phyloP scores from a whole-genome alignment of 2,113 vertebrate genomes.

The Actinemys pallida region DNA sequence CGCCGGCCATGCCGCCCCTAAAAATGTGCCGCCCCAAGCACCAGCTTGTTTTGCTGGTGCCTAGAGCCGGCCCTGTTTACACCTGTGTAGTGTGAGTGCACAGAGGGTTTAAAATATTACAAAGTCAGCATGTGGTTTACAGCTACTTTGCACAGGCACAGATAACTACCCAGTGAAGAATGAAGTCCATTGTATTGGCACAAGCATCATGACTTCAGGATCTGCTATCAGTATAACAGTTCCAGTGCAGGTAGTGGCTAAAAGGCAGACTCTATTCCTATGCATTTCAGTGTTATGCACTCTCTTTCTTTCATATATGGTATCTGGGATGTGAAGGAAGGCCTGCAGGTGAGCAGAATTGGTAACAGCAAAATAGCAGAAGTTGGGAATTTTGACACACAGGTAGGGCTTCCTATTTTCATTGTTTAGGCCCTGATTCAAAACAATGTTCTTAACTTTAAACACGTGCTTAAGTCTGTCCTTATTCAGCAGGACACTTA shows the following conservation, averaged over 20 bases:
- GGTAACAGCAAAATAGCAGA: background rate
- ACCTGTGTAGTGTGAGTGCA: background rate
- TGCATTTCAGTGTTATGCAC: background rate
- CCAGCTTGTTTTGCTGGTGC: no score
- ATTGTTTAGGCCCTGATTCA: background rate
- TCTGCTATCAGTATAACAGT: background rate
- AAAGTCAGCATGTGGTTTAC: background rate
- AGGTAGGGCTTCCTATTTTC: background rate
- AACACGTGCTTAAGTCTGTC: background rate
- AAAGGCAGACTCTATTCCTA: background rate
- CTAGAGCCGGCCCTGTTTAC: background rate
- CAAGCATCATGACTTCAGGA: background rate
- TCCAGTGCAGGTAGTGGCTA: background rate
- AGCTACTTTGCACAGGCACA: background rate
- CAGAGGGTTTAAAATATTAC: background rate
- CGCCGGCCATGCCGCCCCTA: no score
- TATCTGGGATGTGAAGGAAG: background rate
- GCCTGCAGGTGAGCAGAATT: background rate
- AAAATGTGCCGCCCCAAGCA: no score
- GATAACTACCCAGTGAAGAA: background rate
- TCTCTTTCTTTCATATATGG: background rate
- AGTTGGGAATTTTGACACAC: background rate
- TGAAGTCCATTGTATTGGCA: background rate
- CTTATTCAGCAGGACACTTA: background rate
- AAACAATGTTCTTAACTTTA: background rate